Conservation (phyloP, 2,888 invertebrate genomes). For the Zele albiditarsus region DNA sequence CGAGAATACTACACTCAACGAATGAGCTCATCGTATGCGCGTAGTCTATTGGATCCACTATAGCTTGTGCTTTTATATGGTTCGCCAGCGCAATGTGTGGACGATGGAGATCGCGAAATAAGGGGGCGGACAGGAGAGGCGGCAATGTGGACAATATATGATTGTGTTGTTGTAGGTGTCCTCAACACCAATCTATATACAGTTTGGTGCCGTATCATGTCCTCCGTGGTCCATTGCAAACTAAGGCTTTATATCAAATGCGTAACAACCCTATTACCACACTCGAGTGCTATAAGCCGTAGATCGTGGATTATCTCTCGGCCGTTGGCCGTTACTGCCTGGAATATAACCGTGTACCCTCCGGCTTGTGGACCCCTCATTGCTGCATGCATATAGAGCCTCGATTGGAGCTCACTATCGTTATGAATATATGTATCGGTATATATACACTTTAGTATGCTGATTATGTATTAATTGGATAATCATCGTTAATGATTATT, state of each 20-base stretch:
- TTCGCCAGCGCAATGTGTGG: background rate
- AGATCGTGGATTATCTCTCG: conserved; percentile 61
- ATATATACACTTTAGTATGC: background rate
- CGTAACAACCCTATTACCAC: conserved; percentile 63
- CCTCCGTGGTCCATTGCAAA: conserved; percentile 29
- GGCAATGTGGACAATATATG: conserved; percentile 13
- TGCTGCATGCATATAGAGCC: background rate
- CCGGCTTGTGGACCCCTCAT: background rate
- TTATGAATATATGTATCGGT: background rate
- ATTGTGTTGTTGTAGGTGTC: background rate
- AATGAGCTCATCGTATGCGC: background rate
- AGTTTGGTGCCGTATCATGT: conserved; percentile 24
- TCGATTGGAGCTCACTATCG: background rate
- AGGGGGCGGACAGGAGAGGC: too few relatives aligned
- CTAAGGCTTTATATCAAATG: conserved; percentile 61
- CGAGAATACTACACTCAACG: background rate
- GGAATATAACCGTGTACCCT: background rate
- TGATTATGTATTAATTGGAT: conserved; percentile 37
- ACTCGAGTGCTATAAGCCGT: conserved; percentile 64
- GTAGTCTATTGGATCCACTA: too few relatives aligned
- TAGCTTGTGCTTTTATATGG: too few relatives aligned
- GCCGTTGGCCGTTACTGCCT: conserved; percentile 4
- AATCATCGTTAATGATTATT: conserved; percentile 36
- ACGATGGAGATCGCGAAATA: conserved; percentile 1
- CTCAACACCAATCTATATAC: background rate